Evolutionary conservation across 1,140 invertebrate genomes (phyloP).

Genomic region (Radopholus similis): DNA sequence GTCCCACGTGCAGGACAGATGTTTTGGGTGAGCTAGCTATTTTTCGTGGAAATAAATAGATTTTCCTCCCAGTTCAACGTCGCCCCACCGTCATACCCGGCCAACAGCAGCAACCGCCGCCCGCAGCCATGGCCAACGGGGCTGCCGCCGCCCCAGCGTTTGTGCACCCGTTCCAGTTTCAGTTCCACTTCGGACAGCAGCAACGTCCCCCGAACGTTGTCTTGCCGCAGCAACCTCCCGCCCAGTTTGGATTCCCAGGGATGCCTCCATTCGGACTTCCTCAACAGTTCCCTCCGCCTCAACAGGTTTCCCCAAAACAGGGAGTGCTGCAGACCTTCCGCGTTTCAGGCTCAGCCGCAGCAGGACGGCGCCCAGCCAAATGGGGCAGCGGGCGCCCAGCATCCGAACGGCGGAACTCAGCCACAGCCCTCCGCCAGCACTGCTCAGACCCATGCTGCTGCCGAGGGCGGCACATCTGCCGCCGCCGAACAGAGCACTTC

Average conservation of each 20-base stretch:
- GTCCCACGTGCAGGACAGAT: constrained; percentile 94
- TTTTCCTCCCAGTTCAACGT: constrained; percentile 9
- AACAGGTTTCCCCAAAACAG: neutral
- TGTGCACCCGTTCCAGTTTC: constrained; percentile 7
- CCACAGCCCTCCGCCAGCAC: no score
- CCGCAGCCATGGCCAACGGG: constrained; percentile 1
- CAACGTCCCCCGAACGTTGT: neutral
- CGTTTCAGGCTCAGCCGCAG: no score
- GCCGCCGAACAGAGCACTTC: neutral
- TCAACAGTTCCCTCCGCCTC: neutral
- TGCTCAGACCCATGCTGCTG: no score
- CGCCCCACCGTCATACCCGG: neutral
- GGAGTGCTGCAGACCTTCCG: neutral
- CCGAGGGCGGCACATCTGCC: no score
- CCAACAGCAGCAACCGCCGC: constrained; percentile 10
- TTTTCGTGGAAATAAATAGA: neutral
- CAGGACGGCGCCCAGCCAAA: no score
- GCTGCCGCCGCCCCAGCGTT: neutral
- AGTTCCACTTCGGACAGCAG: constrained; percentile 15
- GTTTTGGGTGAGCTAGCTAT: constrained; percentile 69
- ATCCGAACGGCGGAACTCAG: no score
- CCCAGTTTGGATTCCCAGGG: neutral
- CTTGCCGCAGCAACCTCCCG: neutral
- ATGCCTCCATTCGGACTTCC: constrained; percentile 2
- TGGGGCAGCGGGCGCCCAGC: no score